Conservation (phyloP, 2,888 invertebrate genomes). For the Tetheella fluctuosa region DNA sequence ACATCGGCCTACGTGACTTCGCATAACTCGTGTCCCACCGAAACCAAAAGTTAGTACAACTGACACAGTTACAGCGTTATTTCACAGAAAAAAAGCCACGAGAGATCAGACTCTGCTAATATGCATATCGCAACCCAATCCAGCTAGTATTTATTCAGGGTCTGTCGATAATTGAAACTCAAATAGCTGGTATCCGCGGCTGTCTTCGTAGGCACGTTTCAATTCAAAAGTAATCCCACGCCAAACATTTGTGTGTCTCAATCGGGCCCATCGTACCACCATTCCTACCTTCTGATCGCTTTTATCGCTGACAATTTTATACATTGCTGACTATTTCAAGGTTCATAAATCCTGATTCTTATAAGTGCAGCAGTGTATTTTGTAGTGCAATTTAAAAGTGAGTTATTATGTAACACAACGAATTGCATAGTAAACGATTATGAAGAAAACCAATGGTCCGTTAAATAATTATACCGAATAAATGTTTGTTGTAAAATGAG, state of each 20-base stretch:
- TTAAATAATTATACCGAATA: conserved; percentile 7
- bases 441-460: conserved; percentile 6
- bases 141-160: conserved; percentile 69
- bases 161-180: conserved; percentile 79
- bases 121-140: conserved; percentile 72
- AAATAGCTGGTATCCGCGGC: conserved; percentile 71
- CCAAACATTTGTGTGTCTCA: conserved; percentile 81
- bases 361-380: neutral
- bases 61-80: conserved; percentile 17
- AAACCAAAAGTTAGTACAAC: conserved; percentile 12
- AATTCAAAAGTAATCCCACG: conserved; percentile 80
- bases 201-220: conserved; percentile 81
- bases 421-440: conserved; percentile 26
- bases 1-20: neutral
- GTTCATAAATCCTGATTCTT: neutral
- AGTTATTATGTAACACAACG: neutral
- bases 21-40: conserved; percentile 4
- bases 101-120: conserved; percentile 51
- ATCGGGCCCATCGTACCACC: conserved; percentile 56
- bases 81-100: conserved; percentile 30
- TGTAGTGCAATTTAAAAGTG: neutral
- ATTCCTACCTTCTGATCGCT: conserved; percentile 19
- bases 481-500: conserved; percentile 1
- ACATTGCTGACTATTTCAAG: conserved; percentile 15
- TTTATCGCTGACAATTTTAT: neutral